Evolutionary conservation across 1,140 invertebrate genomes (phyloP).

Genomic region (Hylaeus anthracinus): DNA sequence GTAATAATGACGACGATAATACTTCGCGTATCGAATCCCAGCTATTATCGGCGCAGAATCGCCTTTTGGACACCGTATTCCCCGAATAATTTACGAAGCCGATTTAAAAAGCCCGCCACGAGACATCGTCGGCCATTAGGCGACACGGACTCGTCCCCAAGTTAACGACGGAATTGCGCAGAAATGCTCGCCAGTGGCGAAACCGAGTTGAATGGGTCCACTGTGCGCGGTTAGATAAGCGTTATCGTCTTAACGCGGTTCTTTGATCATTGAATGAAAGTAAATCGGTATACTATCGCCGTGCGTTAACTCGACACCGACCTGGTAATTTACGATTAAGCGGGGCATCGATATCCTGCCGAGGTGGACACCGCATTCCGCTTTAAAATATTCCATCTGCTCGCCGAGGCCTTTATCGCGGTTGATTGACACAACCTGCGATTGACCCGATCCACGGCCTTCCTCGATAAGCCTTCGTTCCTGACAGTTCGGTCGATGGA

Average conservation of each 20-base stretch:
- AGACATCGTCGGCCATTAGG: not conserved
- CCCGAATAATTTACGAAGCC: not conserved
- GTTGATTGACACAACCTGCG: conserved; percentile 2
- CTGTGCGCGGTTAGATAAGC: conserved; percentile 55
- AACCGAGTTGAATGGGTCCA: conserved; percentile 48
- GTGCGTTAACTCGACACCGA: conserved; percentile 22
- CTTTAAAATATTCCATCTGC: not conserved
- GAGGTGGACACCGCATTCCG: not conserved
- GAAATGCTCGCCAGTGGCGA: conserved; percentile 4
- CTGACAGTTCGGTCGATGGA: not conserved
- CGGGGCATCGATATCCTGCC: conserved; percentile 7
- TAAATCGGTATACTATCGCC: conserved; percentile 56
- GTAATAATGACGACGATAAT: no score
- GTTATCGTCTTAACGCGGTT: conserved; percentile 60
- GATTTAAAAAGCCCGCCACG: not conserved
- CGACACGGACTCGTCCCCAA: conserved; percentile 14
- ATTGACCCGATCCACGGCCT: not conserved
- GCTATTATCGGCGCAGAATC: not conserved
- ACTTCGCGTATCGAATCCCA: not conserved
- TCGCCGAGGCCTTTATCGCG: no score
- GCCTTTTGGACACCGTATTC: not conserved
- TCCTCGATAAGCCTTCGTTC: not conserved
- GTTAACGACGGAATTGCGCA: conserved; percentile 29
- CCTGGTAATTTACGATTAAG: conserved; percentile 57
- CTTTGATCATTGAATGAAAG: conserved; percentile 63